Evolutionary conservation across 2,797 vertebrate species (phyloP), one percentile per base, ranked within the genome.

Genomic region (Siniperca undulata): DNA sequence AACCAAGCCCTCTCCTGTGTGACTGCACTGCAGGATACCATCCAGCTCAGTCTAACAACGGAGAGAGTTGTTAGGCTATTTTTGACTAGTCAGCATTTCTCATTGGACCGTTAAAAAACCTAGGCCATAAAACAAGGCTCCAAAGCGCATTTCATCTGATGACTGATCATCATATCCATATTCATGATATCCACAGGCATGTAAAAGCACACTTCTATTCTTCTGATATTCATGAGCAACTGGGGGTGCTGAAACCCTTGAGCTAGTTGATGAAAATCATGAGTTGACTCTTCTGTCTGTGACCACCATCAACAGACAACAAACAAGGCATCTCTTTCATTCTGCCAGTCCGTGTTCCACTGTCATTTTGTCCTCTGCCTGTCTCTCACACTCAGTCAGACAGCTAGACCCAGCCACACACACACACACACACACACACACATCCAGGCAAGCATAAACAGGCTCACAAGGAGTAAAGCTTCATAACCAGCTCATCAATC

Each of bases 301-400:
- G n/a, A 86, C 74, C 80, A 77, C 81, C 74, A 72, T 69, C 84
- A 78, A 82, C 80, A 87, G 86, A 83, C 55, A 65, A 78, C 79
- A 81, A 85, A 90, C 86, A 83, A 89, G 85, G 86, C 53, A 74
- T 67, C 50, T 68, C 86, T 91, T 90, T 91, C 81, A 90, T 89
- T 88, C 71, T 70, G 53, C 74, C 80, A 27, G 73, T 74, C 24
- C 19, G 9, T 68, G 53, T 61, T 79, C 44, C 27, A 52, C 87
- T 79, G 82, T 88, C 79, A 86, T 84, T 79, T 68, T 89, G 83
- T 91, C 85, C 77, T 80, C 67, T 73, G 78, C 44, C 65, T 48
- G 65, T 88, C 77, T 79, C 73, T 60, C 70, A 73, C 70, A 53
- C 86, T 46, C 52, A n/a, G 74, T 60, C 77, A 77, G 77, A 66